Evolutionary conservation across 2,113 vertebrate species (phyloP), one percentile per base, ranked within the genome.

Genomic region (Hippopotamus amphibius): DNA sequence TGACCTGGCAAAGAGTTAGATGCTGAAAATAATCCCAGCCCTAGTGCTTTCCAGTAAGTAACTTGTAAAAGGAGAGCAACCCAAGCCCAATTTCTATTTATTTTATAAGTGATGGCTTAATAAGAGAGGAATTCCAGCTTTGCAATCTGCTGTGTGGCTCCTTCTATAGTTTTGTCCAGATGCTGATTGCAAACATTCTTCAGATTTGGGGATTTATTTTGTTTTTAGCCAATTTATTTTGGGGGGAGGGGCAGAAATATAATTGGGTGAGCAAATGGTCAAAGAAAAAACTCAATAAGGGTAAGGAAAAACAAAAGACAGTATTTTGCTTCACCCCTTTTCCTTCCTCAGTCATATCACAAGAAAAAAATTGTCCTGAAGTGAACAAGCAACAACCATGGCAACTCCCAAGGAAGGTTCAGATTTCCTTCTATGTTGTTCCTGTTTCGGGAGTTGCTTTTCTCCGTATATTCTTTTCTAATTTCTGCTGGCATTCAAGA

Each of bases 401-500:
- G 33, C 21, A 81, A 41, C 8, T 37, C 10, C 24, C 16, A 59
- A 15, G 24, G 81, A 80, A 43, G 30, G 22, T 15, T 61, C 14
- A 0, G 53, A 26, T n/a, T 85, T 90, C 33, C 63, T n/a, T 68
- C 63, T 14, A 0, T 48, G 5, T 65, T 55, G 13, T 61, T 96
- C 33, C 50, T 94, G 37, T 26, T 82, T 83, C 69, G 66, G 71
- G 53, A 84, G 46, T 66, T 90, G 8, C 91, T 96, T 96, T 77
- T 87, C 37, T 80, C 33, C 17, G 59, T 82, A 55, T 37, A 77
- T 55, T 93, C 41, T 53, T 94, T 95, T 86, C 88, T 93, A 68
- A 93, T 97, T 97, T 97, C 83, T 96, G 43, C 46, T 81, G 53
- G 65, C 57, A 84, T 87, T 95, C 24, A 33, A 14, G 30, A 88